Conservation (phyloP, 2,113 vertebrate species). For the Typhlomys cinereus region DNA sequence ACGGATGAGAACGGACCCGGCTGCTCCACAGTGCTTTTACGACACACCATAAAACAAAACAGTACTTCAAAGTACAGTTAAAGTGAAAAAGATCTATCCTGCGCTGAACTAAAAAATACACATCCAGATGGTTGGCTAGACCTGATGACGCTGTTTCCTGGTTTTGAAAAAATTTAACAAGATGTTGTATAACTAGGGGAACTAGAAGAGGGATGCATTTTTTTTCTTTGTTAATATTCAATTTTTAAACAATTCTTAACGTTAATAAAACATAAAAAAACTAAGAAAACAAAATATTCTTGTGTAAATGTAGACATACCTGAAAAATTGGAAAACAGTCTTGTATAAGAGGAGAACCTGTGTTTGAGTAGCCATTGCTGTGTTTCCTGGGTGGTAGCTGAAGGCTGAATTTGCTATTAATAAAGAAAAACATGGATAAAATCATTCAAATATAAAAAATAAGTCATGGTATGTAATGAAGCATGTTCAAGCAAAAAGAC, state of each 20-base stretch:
- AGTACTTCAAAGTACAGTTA: background rate
- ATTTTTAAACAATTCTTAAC: background rate
- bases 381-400: slow-evolving; percentile 94
- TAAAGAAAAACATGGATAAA: background rate
- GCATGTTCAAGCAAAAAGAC: background rate
- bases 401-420: slow-evolving; percentile 90
- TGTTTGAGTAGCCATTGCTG: slow-evolving; percentile 96
- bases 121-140: background rate
- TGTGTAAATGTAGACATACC: slow-evolving; percentile 80
- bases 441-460: slow-evolving; percentile 12
- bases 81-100: background rate
- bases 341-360: slow-evolving; percentile 92
- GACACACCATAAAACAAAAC: background rate
- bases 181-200: background rate
- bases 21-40: background rate
- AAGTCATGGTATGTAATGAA: background rate
- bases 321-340: slow-evolving; percentile 97
- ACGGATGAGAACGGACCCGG: background rate
- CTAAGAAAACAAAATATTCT: background rate
- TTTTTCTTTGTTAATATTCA: background rate
- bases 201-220: accelerated
- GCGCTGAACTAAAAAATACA: background rate
- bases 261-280: background rate
- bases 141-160: background rate
- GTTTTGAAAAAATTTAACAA: background rate